Base-by-base conservation (phyloP, 2,113 vertebrate species). In the Burhinus oedicnemus region DNA sequence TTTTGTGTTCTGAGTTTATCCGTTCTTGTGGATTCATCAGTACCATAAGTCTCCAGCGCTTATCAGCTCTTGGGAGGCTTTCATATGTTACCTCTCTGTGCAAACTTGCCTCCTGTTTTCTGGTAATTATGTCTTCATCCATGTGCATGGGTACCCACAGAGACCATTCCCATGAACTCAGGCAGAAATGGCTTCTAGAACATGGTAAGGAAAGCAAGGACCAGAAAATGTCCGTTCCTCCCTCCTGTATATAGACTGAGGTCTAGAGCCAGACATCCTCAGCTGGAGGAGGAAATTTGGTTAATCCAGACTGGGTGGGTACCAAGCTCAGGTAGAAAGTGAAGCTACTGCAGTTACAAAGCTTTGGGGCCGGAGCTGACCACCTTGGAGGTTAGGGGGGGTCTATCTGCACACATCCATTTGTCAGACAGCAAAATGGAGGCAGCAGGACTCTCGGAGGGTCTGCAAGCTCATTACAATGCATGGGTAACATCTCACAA, bases 21-120 rank as follows among this genome's bases (percentile, higher is more conserved):
- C 22, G n/a, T 38, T 87, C 17, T 72, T 51, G 49, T 51, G 49
- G 22, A 51, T 51, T 42, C 60, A 83, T 34, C 26, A 36, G 66
- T n/a, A 72, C 13, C 2, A 0, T 8, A 66, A 62, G 19, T 38
- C 44, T 58, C 26, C 2, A 2, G 82, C 3, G 2, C 16, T 45
- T 60, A 29, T 11, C 25, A 47, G 42, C 12, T 64, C 26, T 54
- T 42, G 27, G 66, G 44, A 79, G 38, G 19, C 62, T 58, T 75
- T 75, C 34, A 34, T 11, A 11, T 0, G 0, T 52, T 52, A 27
- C 6, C 5, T 26, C 15, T 70, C 60, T 14, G 8, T 47, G 32
- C 0, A 2, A 68, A 51, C 17, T 55, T 51, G 36, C 25, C 38
- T 88, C 42, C 42, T 69, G 20, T 62, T 80, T 80, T 58, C 79